Evolutionary conservation across 2,888 invertebrate species (phyloP).

Genomic region (Ichneumoninae sp.): DNA sequence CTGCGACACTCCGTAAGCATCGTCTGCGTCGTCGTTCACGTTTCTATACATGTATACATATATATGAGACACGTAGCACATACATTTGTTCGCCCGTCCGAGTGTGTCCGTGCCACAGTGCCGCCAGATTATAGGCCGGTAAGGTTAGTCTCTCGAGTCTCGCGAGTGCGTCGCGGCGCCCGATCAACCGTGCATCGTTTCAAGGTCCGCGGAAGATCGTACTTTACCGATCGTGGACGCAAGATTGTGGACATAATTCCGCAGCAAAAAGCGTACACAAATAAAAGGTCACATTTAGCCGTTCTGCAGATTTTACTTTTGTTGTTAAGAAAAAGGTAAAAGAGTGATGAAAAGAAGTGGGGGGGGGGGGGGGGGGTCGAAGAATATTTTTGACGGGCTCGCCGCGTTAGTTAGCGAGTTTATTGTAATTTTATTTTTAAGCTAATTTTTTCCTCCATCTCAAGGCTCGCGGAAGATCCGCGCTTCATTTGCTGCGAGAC

Average conservation of each 20-base stretch:
- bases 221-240: conserved; percentile 52
- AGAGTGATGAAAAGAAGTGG: neutral
- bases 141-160: conserved; percentile 47
- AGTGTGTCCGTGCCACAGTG: conserved; percentile 27
- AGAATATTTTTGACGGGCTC: neutral
- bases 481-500: conserved; percentile 37
- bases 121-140: conserved; percentile 58
- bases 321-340: neutral
- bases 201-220: conserved; percentile 67
- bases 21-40: neutral
- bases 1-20: neutral
- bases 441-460: neutral
- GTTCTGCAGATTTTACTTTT: neutral
- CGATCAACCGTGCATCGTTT: conserved; percentile 66
- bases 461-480: conserved; percentile 61
- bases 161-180: conserved; percentile 65
- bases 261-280: neutral
- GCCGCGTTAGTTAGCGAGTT: neutral
- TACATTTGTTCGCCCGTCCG: conserved; percentile 6
- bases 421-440: no score
- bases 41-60: neutral
- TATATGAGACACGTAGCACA: neutral
- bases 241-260: conserved; percentile 35
- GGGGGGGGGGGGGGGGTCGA: neutral
- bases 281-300: neutral